Conservation (phyloP, 2,888 invertebrate species). For the Pterobdella sp. region DNA sequence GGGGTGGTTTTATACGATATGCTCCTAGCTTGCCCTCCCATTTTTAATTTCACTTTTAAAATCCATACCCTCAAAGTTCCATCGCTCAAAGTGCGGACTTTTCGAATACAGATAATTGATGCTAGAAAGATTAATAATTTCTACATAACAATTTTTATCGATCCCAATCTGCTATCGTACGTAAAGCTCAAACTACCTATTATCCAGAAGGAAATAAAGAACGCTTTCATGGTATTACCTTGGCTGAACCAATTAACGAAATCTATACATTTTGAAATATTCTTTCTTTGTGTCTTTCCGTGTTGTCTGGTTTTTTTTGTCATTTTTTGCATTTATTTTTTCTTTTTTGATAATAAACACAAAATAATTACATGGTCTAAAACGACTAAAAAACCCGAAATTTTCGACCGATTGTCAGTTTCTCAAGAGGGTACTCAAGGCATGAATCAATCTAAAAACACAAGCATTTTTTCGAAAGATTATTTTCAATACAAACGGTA, state of each 20-base stretch:
- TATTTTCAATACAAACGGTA: no score
- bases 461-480: not conserved
- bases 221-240: not conserved
- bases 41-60: slow-evolving; percentile 4
- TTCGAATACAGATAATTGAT: not conserved
- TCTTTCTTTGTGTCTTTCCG: not conserved
- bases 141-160: not conserved
- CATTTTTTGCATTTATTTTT: not conserved
- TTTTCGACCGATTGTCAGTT: not conserved
- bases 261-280: not conserved
- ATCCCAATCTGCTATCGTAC: not conserved
- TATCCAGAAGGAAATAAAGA: not conserved
- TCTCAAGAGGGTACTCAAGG: not conserved
- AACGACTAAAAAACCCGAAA: slow-evolving; percentile 11
- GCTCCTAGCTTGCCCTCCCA: not conserved
- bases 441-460: not conserved
- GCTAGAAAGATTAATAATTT: not conserved
- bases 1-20: not conserved
- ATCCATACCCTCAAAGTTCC: not conserved
- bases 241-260: not conserved
- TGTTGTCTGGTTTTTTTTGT: not conserved
- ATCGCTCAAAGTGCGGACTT: not conserved
- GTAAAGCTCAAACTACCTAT: not conserved
- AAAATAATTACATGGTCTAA: not conserved
- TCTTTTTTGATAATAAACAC: not conserved